phyloP scores from a whole-genome alignment of 2,888 invertebrate genomes.

The Oxycera nigricornis region DNA sequence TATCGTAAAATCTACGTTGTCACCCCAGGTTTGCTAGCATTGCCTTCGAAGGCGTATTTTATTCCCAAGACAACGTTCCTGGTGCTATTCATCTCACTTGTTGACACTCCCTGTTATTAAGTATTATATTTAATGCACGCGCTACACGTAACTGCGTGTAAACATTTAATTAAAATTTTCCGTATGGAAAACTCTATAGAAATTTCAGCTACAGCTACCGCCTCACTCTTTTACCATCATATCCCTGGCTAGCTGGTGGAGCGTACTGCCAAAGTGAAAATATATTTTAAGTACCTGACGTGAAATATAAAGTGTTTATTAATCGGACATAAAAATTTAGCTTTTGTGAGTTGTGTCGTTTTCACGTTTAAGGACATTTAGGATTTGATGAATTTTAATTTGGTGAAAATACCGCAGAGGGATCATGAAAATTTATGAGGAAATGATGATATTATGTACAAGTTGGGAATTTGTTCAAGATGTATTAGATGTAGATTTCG shows the following conservation, averaged over 20 bases:
- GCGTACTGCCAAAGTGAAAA: background rate
- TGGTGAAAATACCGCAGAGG: background rate
- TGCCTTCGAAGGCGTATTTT: too few species aligned
- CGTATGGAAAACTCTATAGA: constrained; percentile 6
- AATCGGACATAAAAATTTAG: constrained; percentile 26
- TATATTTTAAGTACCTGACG: constrained; percentile 30
- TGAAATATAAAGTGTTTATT: constrained; percentile 39
- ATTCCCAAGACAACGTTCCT: too few species aligned
- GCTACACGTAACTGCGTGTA: constrained; percentile 31
- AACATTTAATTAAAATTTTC: constrained; percentile 35
- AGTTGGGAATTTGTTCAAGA: too few species aligned
- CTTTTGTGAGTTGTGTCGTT: background rate
- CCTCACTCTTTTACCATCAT: too few species aligned
- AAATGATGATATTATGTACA: background rate
- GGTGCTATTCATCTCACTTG: constrained; percentile 22
- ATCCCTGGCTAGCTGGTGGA: background rate
- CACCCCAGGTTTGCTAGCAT: too few species aligned
- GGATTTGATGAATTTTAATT: constrained; percentile 15
- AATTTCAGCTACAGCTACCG: too few species aligned
- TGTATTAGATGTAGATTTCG: too few species aligned
- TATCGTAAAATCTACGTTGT: too few species aligned
- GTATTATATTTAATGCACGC: constrained; percentile 32
- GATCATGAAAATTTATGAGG: background rate
- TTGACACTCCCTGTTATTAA: constrained; percentile 27
- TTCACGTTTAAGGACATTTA: background rate